Base-by-base conservation (phyloP, 2,113 vertebrate genomes). In the Miniopterus natalensis region DNA sequence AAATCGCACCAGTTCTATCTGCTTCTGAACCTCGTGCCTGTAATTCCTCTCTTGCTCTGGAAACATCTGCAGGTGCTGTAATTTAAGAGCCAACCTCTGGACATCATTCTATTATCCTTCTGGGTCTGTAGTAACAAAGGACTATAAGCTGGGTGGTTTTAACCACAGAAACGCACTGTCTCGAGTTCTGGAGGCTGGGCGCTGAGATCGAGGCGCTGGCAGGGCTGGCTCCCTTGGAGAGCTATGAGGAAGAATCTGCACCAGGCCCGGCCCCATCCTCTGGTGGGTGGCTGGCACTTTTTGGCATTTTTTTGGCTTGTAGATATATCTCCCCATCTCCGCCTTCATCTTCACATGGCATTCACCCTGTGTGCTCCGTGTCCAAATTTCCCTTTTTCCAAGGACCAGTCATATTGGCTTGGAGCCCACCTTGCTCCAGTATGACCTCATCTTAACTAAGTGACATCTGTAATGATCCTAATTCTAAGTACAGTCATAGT, bases 191-290 rank as follows among this genome's bases (percentile, higher is more conserved):
- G 59, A 45, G 40, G 21, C 8, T 21, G 47, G 12, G 53, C 25
- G 42, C 68, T 7, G 29, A 65, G 59, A 25, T n/a, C 1, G 20
- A 51, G n/a, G 14, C 3, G 6, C 27, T 0, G 11, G 1, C 29
- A 15, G 8, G 6, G 8, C 17, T n/a, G 51, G 17, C 13, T 66
- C 47, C 10, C 55, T 66, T 9, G 42, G 42, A 81, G 3, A 8
- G 12, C n/a, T 9, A 7, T 0, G 18, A 47, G 3, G 5, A 31
- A 31, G 31, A 8, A 23, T 57, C 45, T 13, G 11, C 4, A 4
- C n/a, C 0, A 6, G 10, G 0, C 6, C 11, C 42, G 68, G 11
- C 5, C 53, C 9, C 13, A 11, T 2, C 31, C 66, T 14, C 36
- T 25, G 29, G 9, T 17, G 45, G 12, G 21, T 63, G 79, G 13